phyloP scores from a whole-genome alignment of 2,888 invertebrate genomes.

The Dendrolimus pini region DNA sequence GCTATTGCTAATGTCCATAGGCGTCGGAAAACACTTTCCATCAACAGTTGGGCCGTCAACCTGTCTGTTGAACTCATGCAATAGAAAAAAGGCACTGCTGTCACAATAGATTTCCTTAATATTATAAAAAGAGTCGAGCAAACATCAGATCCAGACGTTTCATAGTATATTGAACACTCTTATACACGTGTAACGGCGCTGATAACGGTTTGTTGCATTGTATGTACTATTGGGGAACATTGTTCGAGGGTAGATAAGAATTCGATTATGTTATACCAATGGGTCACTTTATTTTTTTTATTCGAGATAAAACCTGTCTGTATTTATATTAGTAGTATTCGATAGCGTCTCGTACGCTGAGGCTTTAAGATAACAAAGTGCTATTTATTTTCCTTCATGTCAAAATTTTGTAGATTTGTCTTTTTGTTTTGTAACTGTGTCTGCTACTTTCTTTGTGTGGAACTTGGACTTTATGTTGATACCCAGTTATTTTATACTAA shows the following conservation, averaged over 20 bases:
- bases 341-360: neutral
- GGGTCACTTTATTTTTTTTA: neutral
- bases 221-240: neutral
- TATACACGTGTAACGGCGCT: neutral
- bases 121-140: too few relatives aligned
- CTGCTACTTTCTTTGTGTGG: neutral
- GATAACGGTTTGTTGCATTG: neutral
- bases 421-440: neutral
- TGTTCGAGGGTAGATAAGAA: conserved; percentile 2
- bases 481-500: too few relatives aligned
- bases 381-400: neutral
- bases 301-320: neutral
- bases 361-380: neutral
- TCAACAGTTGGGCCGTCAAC: too few relatives aligned
- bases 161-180: neutral
- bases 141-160: too few relatives aligned
- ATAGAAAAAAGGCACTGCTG: too few relatives aligned
- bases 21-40: too few relatives aligned
- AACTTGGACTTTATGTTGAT: neutral
- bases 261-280: conserved; percentile 4
- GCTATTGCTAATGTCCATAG: too few relatives aligned
- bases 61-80: too few relatives aligned
- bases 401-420: neutral
- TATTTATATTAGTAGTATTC: neutral
- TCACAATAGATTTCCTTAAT: too few relatives aligned